phyloP scores from a whole-genome alignment of 2,888 invertebrate genomes.

The Drosophila multiciliata region DNA sequence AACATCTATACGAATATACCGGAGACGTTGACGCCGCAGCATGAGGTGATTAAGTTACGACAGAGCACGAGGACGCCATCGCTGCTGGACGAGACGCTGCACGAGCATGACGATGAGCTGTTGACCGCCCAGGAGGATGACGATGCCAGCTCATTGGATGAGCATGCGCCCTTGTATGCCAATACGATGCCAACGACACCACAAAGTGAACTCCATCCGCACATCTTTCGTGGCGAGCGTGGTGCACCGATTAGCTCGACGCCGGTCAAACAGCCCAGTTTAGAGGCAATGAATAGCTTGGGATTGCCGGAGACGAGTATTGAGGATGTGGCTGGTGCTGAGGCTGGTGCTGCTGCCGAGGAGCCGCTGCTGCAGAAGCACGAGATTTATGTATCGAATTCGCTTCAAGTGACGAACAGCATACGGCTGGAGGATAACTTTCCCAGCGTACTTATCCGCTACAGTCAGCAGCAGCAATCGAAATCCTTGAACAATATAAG shows the following conservation, averaged over 20 bases:
- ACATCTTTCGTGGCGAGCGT: slow-evolving; percentile 32
- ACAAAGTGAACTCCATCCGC: slow-evolving; percentile 31
- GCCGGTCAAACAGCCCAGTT: slow-evolving; percentile 68
- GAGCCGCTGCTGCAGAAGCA: slow-evolving; percentile 78
- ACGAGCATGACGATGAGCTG: slow-evolving; percentile 81
- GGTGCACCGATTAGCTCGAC: slow-evolving; percentile 41
- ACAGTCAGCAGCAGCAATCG: slow-evolving; percentile 73
- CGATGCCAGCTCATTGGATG: slow-evolving; percentile 80
- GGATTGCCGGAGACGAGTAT: slow-evolving; percentile 71
- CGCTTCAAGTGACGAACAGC: slow-evolving; percentile 83
- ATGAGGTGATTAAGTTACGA: slow-evolving; percentile 85
- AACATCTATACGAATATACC: slow-evolving; percentile 89
- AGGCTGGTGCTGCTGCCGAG: slow-evolving; percentile 25
- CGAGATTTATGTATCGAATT: slow-evolving; percentile 83
- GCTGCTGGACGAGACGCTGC: slow-evolving; percentile 77
- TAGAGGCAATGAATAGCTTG: slow-evolving; percentile 83
- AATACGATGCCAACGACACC: slow-evolving; percentile 72
- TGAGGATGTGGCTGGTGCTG: not conserved
- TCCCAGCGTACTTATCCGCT: slow-evolving; percentile 72
- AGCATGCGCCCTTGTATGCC: slow-evolving; percentile 83
- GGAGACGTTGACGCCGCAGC: slow-evolving; percentile 87
- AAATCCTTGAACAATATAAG: slow-evolving; percentile 79
- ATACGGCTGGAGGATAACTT: slow-evolving; percentile 78
- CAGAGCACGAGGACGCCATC: slow-evolving; percentile 57
- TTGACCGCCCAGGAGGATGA: slow-evolving; percentile 69